Evolutionary conservation across 2,113 vertebrate genomes (phyloP), one percentile per base, ranked within the genome.

Genomic region (Periophthalmus modestus): DNA sequence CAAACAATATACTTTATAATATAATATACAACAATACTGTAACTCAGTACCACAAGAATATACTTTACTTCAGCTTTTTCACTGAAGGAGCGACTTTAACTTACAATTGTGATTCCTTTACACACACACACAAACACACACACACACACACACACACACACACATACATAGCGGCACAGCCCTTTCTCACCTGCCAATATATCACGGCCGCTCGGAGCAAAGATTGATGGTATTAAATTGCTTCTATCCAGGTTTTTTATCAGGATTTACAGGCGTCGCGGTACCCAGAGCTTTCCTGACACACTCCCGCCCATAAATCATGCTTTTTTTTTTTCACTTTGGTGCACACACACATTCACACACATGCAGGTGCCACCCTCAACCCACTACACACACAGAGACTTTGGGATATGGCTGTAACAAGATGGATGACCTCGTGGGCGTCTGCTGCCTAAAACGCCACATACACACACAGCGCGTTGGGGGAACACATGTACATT

Each of bases 171-270:
- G 36, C 57, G 57, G 58, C 62, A 36, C 39, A 73, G 72, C 39
- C 57, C 62, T 78, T 77, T 74, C 87, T 72, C 57, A 85, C 78
- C 80, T 87, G 82, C 83, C 84, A 87, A 87, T 90, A 90, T 86
- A 91, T 89, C 89, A 91, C 86, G 87, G 89, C 81, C 81, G 73
- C 84, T 71, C 78, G 86, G 84, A 87, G 77, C 79, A 79, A 91
- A 92, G 93, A 94, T 92, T 93, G 93, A 94, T 94, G 91, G 89
- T 82, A 93, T 93, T 92, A 93, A 93, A 94, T 93, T 93, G 92
- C 92, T 93, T 89, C 92, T 93, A 93, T 93, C 92, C 93, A 89
- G 89, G 88, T 86, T 92, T 92, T 91, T 93, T 93, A 93, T 93
- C 91, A 92, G 91, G 91, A 92, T 93, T 93, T 93, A 90, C 90